Evolutionary conservation across 2,888 invertebrate species (phyloP), one percentile per base, ranked within the genome.

Genomic region (Eupithecia insigniata): DNA sequence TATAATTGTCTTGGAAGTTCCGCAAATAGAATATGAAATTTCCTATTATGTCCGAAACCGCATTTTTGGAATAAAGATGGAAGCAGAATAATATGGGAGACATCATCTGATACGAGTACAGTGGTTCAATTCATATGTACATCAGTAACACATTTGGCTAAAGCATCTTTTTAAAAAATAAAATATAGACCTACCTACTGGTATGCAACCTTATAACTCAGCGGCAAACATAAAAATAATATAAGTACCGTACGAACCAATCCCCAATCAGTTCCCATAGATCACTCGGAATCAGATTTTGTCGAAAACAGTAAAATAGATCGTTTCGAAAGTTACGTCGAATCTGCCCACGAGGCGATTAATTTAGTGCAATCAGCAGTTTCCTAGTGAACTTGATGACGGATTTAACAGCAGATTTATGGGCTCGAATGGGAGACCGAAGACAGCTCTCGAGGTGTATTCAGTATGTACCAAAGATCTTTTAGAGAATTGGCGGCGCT

Each of bases 261-360:
- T 43, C 26, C 51, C 30, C 55, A 69, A 69, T 69, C 68, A 36
- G 34, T 34, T 62, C 61, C 55, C 55, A 62, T 67, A 71, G 67
- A 71, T 74, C 67, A 71, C 66, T 60, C 18, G 30, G 61, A 67
- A 73, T 64, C 32, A 66, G 69, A 62, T 58, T n/a, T 65, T 66
- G 60, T 65, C 46, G 67, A 67, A 66, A 70, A 67, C 32, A 66
- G 62, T 61, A 30, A 66, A 74, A 66, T 66, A 71, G 62, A 74
- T 67, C 66, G 69, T 66, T 74, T 69, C 51, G 74, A 74, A 74
- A 74, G 74, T 74, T 36, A 62, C 18, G 10, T 22, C 22, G 28
- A 60, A 66, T 68, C 74, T 69, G 46, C 71, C 74, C 71, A 71
- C 66, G 28, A 71, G 61, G 18, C 30, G 26, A 65, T 65, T 58